Conservation (phyloP, 1,140 invertebrate genomes). For the Propsilocerus akamusi region DNA sequence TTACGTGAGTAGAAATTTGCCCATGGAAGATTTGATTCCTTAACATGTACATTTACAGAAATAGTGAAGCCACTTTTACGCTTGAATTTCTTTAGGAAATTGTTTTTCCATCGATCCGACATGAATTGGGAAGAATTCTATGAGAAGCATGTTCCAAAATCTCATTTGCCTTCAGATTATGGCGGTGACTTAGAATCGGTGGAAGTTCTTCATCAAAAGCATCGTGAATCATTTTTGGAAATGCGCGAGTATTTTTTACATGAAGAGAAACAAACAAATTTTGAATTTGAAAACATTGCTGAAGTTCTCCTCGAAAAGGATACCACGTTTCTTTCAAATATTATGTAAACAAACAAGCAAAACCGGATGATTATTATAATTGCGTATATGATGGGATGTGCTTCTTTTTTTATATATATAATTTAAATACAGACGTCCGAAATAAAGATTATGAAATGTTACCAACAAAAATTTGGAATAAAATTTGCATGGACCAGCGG, state of each 20-base stretch:
- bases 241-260: slow-evolving; percentile 24
- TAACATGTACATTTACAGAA: background rate
- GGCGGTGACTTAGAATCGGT: slow-evolving; percentile 25
- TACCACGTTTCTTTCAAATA: too few relatives aligned
- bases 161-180: slow-evolving; percentile 27
- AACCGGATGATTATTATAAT: too few relatives aligned
- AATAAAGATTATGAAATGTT: too few relatives aligned
- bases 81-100: background rate
- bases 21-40: background rate
- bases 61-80: background rate
- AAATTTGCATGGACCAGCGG: too few relatives aligned
- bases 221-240: slow-evolving; percentile 17
- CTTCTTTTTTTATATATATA: too few relatives aligned
- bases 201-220: slow-evolving; percentile 19
- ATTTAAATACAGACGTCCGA: too few relatives aligned
- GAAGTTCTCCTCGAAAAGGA: background rate
- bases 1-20: background rate
- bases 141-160: slow-evolving; percentile 20
- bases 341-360: too few relatives aligned
- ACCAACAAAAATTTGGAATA: too few relatives aligned
- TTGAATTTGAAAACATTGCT: background rate
- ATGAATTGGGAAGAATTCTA: slow-evolving; percentile 24
- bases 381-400: too few relatives aligned
- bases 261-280: slow-evolving; percentile 18
- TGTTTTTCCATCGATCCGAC: slow-evolving; percentile 22